Conservation (phyloP, 2,113 vertebrate genomes). For the Picathartes gymnocephalus region DNA sequence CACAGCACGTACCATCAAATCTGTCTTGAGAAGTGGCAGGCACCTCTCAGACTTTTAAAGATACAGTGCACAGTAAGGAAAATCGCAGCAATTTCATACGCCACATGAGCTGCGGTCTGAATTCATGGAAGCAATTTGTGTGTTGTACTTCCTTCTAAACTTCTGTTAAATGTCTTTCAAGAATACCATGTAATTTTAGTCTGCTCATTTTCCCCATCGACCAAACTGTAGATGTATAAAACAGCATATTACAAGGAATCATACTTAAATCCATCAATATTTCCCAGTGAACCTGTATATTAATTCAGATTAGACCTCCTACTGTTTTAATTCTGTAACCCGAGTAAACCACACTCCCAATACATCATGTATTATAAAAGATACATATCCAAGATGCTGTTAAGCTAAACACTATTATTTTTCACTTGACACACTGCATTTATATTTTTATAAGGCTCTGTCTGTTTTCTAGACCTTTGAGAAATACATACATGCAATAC, state of each 20-base stretch:
- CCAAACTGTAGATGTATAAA: not conserved
- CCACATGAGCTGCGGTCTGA: not conserved
- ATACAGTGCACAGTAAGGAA: not conserved
- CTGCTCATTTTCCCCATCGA: not conserved
- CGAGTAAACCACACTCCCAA: constrained; percentile 2
- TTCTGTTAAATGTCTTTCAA: not conserved
- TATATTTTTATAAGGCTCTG: not conserved
- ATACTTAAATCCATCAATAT: constrained; percentile 24
- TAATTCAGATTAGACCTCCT: constrained; percentile 47
- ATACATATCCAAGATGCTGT: not conserved
- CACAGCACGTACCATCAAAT: not conserved
- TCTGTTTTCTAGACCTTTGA: not conserved
- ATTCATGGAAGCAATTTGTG: constrained; percentile 1
- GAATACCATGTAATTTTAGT: constrained; percentile 2
- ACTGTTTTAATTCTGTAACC: constrained; percentile 34
- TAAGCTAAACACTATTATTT: constrained; percentile 36
- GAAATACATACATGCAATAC: not conserved
- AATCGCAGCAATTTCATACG: not conserved
- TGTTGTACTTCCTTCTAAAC: not conserved
- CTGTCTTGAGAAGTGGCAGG: not conserved
- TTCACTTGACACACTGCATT: constrained; percentile 23
- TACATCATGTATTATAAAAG: not conserved
- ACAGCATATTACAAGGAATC: not conserved
- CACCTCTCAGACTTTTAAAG: not conserved
- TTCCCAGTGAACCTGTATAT: constrained; percentile 33